These are phyloP conservation scores for Megalops cyprinoides DNA, from an alignment of 2,797 vertebrate species.

Conservation along the genomic window DNA sequence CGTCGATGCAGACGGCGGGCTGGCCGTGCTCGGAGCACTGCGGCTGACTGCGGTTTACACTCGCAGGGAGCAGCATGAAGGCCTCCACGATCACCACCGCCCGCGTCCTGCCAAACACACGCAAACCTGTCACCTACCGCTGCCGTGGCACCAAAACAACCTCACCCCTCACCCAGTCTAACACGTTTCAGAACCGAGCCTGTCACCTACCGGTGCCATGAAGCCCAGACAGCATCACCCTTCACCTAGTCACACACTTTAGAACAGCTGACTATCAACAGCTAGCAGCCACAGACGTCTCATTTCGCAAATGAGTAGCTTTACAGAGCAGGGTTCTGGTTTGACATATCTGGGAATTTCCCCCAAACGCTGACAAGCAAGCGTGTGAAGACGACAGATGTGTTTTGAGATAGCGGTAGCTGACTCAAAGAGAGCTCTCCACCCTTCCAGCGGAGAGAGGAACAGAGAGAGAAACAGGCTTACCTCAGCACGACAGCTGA, in stretches of 20 bases:
- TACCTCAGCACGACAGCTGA: constrained; percentile 90
- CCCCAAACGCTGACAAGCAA: neutral
- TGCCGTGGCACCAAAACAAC: too few species aligned
- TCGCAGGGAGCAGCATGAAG: constrained; percentile 66
- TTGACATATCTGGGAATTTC: neutral
- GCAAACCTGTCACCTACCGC: neutral
- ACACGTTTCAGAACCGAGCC: too few species aligned
- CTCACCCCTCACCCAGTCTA: too few species aligned
- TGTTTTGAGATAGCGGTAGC: neutral
- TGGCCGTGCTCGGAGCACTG: constrained; percentile 71
- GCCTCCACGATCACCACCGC: constrained; percentile 76
- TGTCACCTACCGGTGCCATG: neutral
- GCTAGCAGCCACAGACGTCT: neutral
- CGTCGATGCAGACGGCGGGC: constrained; percentile 71
- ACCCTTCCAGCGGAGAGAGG: neutral
- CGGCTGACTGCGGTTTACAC: constrained; percentile 73
- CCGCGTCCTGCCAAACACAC: constrained; percentile 64
- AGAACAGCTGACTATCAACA: neutral
- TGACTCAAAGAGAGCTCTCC: neutral
- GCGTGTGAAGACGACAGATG: neutral
- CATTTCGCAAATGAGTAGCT: too few species aligned
- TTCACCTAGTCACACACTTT: too few species aligned
- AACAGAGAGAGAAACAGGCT: constrained; percentile 40
- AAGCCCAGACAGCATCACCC: neutral
- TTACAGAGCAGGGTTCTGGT: too few species aligned